Evolutionary conservation across 2,888 invertebrate genomes (phyloP).

Genomic region (Heteromurus nitidus): DNA sequence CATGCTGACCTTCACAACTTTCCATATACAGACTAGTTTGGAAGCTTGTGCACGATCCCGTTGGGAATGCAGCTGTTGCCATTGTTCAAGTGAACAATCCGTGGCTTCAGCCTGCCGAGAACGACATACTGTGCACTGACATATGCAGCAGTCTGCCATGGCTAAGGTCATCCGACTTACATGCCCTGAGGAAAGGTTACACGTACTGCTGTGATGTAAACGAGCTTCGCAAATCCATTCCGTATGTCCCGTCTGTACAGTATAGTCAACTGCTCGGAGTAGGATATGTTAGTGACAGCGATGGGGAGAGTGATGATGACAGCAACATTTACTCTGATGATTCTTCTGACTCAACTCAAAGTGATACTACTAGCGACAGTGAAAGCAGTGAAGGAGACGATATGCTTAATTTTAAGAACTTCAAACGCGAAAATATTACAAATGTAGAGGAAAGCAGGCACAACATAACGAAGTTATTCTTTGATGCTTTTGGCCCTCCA

Average conservation of each 20-base stretch:
- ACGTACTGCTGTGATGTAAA: conserved; percentile 81
- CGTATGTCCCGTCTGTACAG: conserved; percentile 78
- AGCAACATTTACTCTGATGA: conserved; percentile 12
- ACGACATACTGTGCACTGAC: conserved; percentile 78
- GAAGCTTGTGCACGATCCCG: conserved; percentile 80
- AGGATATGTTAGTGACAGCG: background rate
- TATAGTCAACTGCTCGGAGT: conserved; percentile 14
- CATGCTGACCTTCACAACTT: no score
- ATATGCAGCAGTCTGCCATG: conserved; percentile 77
- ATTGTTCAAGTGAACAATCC: conserved; percentile 82
- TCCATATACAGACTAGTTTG: conserved; percentile 65
- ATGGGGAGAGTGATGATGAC: conserved; percentile 12
- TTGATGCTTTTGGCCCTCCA: no score
- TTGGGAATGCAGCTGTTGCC: conserved; percentile 78
- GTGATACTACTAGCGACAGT: background rate
- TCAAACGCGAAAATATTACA: no score
- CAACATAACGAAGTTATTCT: no score
- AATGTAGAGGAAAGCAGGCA: no score
- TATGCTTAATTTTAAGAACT: no score
- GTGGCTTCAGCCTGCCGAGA: conserved; percentile 74
- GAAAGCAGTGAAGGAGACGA: background rate
- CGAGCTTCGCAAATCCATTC: conserved; percentile 78
- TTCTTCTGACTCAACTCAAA: conserved; percentile 12
- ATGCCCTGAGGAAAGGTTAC: conserved; percentile 78
- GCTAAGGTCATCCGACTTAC: conserved; percentile 78